Evolutionary conservation across 2,113 vertebrate species (phyloP), one percentile per base, ranked within the genome.

Genomic region (Nanger granti): DNA sequence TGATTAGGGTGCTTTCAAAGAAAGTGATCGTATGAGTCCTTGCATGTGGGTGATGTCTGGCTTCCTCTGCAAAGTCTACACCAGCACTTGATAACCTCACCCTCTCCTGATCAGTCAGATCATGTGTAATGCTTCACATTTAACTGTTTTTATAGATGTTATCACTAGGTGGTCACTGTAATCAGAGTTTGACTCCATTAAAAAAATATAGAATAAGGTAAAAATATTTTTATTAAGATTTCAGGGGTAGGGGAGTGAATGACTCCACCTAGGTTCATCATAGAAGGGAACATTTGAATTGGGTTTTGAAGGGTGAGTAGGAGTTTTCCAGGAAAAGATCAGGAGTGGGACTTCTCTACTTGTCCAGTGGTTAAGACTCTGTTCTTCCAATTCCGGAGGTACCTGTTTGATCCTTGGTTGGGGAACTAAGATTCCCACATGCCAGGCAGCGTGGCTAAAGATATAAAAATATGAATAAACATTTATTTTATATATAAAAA

Each of bases 351-450:
- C n/a, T 41, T 12, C n/a, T 5, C n/a, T 7, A 24, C 69, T 6
- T 73, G 69, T 41, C 10, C 20, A 41, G 20, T 73, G 69, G 10
- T 73, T 73, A 11, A 73, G n/a, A 41, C n/a, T 41, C 17, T n/a
- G 64, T n/a, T 34, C 17, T 69, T 69, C 64, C 17, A 69, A 0
- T n/a, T 18, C 20, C 3, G 10, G 20, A 41, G n/a, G 69, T 73
- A 73, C 20, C n/a, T 41, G 11, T 73, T 24, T 41, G 20, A 73
- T 73, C n/a, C 5, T 11, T 73, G 10, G n/a, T 41, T 0, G 0
- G n/a, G n/a, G 3, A 73, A 41, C n/a, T 24, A 73, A 41, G 69
- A 73, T 41, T 41, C 69, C 20, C n/a, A 73, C 20, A 41, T 7
- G n/a, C n/a, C 69, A 3, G 4, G 20, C 69, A 41, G n/a, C n/a